Evolutionary conservation across 2,888 invertebrate species (phyloP), one percentile per base, ranked within the genome.

Genomic region (Homarus gammarus): DNA sequence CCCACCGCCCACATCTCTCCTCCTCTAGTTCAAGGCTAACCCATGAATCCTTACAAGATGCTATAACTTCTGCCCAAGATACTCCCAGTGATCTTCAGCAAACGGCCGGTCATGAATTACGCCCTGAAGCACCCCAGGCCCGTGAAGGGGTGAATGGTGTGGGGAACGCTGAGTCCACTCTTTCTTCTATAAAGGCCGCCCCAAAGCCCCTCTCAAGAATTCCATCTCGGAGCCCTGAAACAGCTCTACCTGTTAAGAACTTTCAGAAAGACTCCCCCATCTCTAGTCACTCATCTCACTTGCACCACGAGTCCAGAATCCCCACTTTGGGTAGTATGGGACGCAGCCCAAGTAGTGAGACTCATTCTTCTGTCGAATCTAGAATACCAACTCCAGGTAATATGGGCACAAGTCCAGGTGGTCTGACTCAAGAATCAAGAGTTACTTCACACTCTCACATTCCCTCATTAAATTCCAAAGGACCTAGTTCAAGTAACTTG

Each of bases 1-100:
- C 89, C 27, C 89, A 89, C 38, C 77, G 89, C 33, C 89, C 49
- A 40, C 33, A 36, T 84, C 72, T 51, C 83, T 49, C 83, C 38
- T 33, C 33, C 12, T 22, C 78, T 12, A 31, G 36, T 44, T 51
- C 78, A 33, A 51, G 56, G 12, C 40, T 38, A 1, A 36, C 79
- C 22, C 38, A 68, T 27, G 78, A 56, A 12, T 22, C 36, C 78
- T 15, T 56, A 56, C 78, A 78, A 36, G 78, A 78, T 3, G n/a
- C 77, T 51, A 1, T 51, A 15, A 49, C 77, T 31, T 31, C 36
- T 10, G n/a, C 44, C 49, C 44, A 77, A 2, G 36, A 78, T n/a
- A 22, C 31, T 51, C 33, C n/a, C 31, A 49, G 56, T 56, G 56
- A 18, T 56, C 18, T 22, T 56, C 22, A 56, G 12, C 3, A 56